phyloP scores from a whole-genome alignment of 2,113 vertebrate genomes.

The Ceyx margarethae region DNA sequence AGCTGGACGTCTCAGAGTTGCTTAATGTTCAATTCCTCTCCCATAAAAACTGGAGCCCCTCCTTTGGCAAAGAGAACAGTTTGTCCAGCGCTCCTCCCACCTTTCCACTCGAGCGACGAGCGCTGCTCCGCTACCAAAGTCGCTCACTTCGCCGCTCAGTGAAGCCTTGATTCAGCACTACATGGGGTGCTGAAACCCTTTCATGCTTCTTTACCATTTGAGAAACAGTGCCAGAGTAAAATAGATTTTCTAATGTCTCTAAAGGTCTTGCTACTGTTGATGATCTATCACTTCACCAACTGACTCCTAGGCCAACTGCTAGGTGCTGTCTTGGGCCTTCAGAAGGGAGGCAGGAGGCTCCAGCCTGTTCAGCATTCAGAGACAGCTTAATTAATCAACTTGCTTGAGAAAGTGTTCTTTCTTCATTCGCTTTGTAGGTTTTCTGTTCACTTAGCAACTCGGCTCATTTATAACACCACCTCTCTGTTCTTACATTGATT shows the following conservation, averaged over 20 bases:
- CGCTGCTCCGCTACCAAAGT: fast-evolving
- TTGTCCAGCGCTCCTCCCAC: neutral
- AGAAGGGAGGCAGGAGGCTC: neutral
- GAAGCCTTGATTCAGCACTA: neutral
- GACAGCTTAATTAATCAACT: neutral
- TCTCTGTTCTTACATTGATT: neutral
- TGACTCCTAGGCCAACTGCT: neutral
- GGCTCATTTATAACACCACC: neutral
- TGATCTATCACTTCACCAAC: neutral
- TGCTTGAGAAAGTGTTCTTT: neutral
- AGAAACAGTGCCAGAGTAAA: neutral
- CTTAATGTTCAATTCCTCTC: slow-evolving; percentile 52
- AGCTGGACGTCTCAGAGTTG: slow-evolving; percentile 47
- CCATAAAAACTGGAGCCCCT: slow-evolving; percentile 56
- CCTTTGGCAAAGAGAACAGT: slow-evolving; percentile 10
- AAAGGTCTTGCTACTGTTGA: neutral
- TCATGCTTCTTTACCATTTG: neutral
- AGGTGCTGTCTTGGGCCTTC: neutral
- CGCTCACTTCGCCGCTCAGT: neutral
- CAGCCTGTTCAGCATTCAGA: neutral
- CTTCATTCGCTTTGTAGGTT: neutral
- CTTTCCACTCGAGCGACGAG: slow-evolving; percentile 7
- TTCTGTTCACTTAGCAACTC: neutral
- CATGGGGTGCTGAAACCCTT: neutral
- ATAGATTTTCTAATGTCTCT: neutral